phyloP scores from a whole-genome alignment of 2,888 invertebrate species.

The Dryomyza anilis region DNA sequence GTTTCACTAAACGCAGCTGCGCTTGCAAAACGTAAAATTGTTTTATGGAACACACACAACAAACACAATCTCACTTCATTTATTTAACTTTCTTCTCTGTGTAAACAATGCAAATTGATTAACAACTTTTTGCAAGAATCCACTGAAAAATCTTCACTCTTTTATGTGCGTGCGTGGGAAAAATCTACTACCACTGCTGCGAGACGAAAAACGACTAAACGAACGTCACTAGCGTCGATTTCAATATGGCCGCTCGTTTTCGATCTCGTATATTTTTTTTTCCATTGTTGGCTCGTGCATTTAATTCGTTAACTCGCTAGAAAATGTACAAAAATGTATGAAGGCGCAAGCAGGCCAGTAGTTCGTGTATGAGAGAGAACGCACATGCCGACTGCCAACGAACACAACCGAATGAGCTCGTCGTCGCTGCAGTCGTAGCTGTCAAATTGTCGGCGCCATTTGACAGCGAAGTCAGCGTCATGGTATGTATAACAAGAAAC shows the following conservation, averaged over 20 bases:
- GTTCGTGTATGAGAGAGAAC: slow-evolving; percentile 17
- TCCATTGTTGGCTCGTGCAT: not conserved
- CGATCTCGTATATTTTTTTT: slow-evolving; percentile 2
- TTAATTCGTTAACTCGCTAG: slow-evolving; percentile 6
- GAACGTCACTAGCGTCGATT: slow-evolving; percentile 37
- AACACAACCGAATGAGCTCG: not conserved
- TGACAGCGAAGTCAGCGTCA: slow-evolving; percentile 9
- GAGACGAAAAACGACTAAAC: slow-evolving; percentile 34
- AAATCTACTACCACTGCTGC: not conserved
- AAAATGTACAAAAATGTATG: not conserved
- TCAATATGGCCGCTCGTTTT: slow-evolving; percentile 39
- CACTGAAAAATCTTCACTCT: not conserved
- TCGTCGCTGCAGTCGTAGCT: slow-evolving; percentile 20
- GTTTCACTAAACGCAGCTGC: not conserved
- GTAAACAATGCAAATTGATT: not conserved
- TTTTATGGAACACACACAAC: not conserved
- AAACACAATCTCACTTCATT: not conserved
- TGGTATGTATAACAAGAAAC: not conserved
- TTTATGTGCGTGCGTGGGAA: not conserved
- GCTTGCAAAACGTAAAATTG: not conserved
- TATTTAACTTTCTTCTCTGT: not conserved
- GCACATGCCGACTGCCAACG: slow-evolving; percentile 9
- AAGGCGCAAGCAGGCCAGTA: not conserved
- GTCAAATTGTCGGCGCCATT: slow-evolving; percentile 34
- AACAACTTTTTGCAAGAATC: not conserved